phyloP scores from a whole-genome alignment of 2,797 vertebrate species.

The Rhynchotus rufescens region DNA sequence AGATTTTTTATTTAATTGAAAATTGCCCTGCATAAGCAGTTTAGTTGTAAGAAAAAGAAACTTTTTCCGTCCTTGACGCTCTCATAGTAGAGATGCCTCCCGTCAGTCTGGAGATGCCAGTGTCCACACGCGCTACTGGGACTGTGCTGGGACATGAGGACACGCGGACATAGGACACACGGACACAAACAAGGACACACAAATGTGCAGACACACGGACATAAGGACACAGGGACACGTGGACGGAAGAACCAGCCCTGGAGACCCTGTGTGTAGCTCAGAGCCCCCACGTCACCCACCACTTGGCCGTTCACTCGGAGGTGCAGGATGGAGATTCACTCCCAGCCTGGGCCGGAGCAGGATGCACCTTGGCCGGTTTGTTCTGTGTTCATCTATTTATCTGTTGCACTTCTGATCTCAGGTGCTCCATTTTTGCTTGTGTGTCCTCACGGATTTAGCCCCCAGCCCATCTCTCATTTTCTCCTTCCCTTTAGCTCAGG shows the following conservation, averaged over 20 bases:
- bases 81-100: background rate
- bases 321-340: background rate
- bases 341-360: background rate
- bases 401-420: background rate
- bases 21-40: too few relatives aligned
- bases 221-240: too few relatives aligned
- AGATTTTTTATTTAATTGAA: background rate
- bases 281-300: background rate
- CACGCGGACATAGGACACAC: too few relatives aligned
- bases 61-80: too few relatives aligned
- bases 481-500: background rate
- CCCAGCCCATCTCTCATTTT: background rate
- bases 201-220: too few relatives aligned
- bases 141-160: background rate
- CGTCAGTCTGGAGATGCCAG: background rate
- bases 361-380: background rate
- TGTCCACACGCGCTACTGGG: background rate
- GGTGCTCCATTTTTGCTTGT: background rate
- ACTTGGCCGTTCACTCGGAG: background rate
- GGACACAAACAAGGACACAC: too few relatives aligned
- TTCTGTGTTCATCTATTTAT: background rate
- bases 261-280: background rate
- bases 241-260: too few relatives aligned
- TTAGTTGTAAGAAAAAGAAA: too few relatives aligned
- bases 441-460: background rate